Evolutionary conservation across 2,113 vertebrate genomes (phyloP).

Genomic region (Platichthys flesus): DNA sequence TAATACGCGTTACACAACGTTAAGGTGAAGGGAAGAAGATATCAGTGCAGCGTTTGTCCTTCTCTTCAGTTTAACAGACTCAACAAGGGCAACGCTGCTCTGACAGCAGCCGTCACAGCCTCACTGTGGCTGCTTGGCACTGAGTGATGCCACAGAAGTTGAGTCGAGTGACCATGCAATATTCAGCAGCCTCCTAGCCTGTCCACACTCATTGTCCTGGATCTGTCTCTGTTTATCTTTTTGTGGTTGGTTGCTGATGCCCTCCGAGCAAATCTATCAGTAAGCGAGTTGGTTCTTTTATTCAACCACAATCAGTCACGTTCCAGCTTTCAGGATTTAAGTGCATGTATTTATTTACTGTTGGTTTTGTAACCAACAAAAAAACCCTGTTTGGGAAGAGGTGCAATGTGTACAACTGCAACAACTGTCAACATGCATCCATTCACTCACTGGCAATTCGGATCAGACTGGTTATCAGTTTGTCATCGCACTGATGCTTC

Average conservation of each 20-base stretch:
- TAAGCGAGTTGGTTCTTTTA: conserved; percentile 53
- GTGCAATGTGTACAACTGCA: conserved; percentile 18
- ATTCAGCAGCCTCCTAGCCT: conserved; percentile 50
- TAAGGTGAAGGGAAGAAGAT: conserved; percentile 18
- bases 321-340: conserved; percentile 32
- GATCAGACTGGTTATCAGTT: conserved; percentile 39
- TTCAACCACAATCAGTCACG: conserved; percentile 59
- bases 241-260: conserved; percentile 53
- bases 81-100: conserved; percentile 3
- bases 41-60: conserved; percentile 3
- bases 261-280: conserved; percentile 67
- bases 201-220: conserved; percentile 62
- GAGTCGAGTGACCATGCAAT: conserved; percentile 47
- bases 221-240: conserved; percentile 44
- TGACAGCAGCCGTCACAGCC: conserved; percentile 18
- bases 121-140: not conserved
- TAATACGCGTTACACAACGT: not conserved
- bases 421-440: conserved; percentile 44
- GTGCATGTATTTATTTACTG: conserved; percentile 55
- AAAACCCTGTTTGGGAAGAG: conserved; percentile 31
- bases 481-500: conserved; percentile 23
- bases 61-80: conserved; percentile 14
- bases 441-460: conserved; percentile 30
- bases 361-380: conserved; percentile 48
- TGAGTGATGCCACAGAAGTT: conserved; percentile 29